These are phyloP conservation scores for Myocastor coypus DNA, from an alignment of 2,113 vertebrate species.

Conservation along the genomic window DNA sequence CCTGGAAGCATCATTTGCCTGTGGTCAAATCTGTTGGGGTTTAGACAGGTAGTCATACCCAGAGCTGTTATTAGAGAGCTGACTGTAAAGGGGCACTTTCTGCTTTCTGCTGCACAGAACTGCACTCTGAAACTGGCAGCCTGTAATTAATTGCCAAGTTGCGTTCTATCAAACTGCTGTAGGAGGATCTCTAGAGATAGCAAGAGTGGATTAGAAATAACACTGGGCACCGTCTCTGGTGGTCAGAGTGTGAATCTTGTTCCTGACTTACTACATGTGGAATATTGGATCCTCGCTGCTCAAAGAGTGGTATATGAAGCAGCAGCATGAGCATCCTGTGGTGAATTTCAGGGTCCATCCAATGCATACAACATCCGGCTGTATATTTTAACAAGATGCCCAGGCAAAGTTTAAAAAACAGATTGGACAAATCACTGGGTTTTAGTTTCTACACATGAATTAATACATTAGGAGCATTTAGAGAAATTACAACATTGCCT, in stretches of 20 bases:
- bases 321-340: not conserved
- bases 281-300: conserved; percentile 1
- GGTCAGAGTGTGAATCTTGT: conserved; percentile 17
- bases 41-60: conserved; percentile 40
- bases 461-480: conserved; percentile 15
- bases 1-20: not conserved
- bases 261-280: conserved; percentile 4
- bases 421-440: conserved; percentile 23
- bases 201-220: conserved; percentile 46
- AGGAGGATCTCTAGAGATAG: conserved; percentile 31
- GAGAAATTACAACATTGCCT: conserved; percentile 13
- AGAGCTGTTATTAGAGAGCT: conserved; percentile 33
- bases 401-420: not conserved
- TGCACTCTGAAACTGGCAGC: conserved; percentile 59
- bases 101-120: conserved; percentile 52
- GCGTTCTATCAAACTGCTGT: conserved; percentile 52
- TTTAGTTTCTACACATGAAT: conserved; percentile 16
- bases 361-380: not conserved
- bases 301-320: not conserved
- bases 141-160: conserved; percentile 62
- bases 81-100: conserved; percentile 63
- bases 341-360: conserved; percentile 1
- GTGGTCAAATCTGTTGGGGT: conserved; percentile 51
- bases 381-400: conserved; percentile 52
- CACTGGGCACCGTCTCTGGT: not conserved